Conservation (phyloP, 2,797 vertebrate species). For the Rhinoraja longicauda region DNA sequence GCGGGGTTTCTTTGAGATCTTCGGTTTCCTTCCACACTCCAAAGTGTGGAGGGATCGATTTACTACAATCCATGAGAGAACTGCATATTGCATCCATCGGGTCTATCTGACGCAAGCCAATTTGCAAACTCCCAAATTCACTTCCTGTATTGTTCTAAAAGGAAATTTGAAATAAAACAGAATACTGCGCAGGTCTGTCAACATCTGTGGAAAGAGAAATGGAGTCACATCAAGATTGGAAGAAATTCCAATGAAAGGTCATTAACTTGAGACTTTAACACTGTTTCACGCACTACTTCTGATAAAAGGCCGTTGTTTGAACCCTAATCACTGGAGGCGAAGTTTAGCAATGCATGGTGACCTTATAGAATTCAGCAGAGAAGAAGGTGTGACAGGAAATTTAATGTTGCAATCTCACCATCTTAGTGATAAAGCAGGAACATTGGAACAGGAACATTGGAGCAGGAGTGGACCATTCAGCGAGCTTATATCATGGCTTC, state of each 20-base stretch:
- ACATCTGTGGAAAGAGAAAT: too few relatives aligned
- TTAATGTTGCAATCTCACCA: neutral
- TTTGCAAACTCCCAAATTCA: neutral
- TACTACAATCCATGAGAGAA: neutral
- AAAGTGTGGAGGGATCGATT: neutral
- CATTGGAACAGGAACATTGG: neutral
- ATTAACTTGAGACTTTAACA: too few relatives aligned
- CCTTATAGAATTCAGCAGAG: neutral
- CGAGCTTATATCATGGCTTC: too few relatives aligned
- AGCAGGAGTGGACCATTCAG: neutral
- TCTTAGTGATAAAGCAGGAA: neutral
- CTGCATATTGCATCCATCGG: neutral
- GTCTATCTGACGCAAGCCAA: neutral
- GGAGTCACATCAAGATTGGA: too few relatives aligned
- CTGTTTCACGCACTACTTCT: too few relatives aligned
- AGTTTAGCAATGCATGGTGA: neutral
- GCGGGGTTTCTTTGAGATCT: too few relatives aligned
- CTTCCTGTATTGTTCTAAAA: neutral
- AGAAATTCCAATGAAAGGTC: too few relatives aligned
- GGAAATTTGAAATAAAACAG: neutral
- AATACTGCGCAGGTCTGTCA: too few relatives aligned
- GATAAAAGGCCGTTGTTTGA: neutral
- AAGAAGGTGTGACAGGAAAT: neutral
- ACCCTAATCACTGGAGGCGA: neutral
- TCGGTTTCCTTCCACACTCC: too few relatives aligned